Conservation (phyloP, 2,113 vertebrate genomes). For the Delphinapterus leucas region DNA sequence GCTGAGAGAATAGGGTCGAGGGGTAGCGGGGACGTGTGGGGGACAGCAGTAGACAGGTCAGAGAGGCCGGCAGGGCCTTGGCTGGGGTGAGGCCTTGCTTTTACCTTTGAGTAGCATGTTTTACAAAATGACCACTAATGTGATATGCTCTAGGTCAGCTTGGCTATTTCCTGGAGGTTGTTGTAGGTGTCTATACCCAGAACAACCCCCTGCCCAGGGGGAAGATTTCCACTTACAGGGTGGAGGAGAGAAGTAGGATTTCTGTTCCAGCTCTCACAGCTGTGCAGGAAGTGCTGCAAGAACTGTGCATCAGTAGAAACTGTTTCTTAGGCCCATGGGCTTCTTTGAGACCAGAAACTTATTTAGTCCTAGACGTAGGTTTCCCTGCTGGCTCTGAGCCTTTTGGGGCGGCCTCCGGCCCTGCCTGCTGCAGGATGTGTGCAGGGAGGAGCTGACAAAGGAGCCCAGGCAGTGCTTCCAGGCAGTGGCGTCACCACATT, state of each 20-base stretch:
- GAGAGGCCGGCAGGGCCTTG: not conserved
- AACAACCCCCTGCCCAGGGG: not conserved
- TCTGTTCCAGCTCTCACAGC: not conserved
- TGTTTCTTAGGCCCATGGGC: not conserved
- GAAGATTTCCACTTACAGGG: not conserved
- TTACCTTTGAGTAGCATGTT: not conserved
- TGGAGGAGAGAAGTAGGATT: not conserved
- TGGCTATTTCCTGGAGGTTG: not conserved
- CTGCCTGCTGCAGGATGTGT: not conserved
- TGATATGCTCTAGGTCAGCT: not conserved
- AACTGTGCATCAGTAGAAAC: not conserved
- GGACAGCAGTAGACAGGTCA: not conserved
- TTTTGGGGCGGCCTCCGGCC: not conserved
- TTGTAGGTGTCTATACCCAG: not conserved
- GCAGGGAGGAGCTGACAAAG: not conserved
- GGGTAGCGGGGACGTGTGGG: not conserved
- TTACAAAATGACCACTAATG: not conserved
- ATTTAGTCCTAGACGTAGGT: not conserved
- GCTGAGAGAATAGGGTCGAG: not conserved
- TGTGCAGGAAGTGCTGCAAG: not conserved
- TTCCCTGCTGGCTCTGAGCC: not conserved
- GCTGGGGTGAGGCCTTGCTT: not conserved
- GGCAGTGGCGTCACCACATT: not conserved
- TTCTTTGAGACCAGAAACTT: not conserved
- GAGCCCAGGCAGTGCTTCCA: not conserved